phyloP scores from a whole-genome alignment of 2,797 vertebrate species.

The Mus spretus region DNA sequence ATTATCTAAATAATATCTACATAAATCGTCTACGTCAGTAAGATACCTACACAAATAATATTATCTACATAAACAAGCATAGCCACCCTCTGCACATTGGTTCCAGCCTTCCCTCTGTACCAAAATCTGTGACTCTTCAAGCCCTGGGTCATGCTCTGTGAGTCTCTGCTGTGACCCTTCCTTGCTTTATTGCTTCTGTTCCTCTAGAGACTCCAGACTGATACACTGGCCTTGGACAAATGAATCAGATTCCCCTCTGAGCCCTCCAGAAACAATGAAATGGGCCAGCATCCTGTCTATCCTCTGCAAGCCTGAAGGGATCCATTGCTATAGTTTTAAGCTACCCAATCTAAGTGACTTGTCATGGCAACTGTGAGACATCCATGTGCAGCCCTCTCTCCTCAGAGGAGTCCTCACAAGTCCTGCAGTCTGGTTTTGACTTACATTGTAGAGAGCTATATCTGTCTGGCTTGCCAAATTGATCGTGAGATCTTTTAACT shows the following conservation, averaged over 20 bases:
- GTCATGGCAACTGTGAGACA: background rate
- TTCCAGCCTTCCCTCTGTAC: no score
- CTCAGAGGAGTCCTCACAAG: background rate
- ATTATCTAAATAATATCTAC: background rate
- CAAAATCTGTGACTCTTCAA: background rate
- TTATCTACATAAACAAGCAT: background rate
- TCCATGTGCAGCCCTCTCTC: fast-evolving
- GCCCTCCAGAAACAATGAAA: background rate
- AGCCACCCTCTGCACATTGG: background rate
- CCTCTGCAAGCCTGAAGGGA: background rate
- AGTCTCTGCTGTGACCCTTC: background rate
- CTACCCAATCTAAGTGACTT: fast-evolving
- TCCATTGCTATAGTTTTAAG: background rate
- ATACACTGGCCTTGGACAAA: background rate
- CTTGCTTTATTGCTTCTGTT: background rate
- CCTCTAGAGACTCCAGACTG: background rate
- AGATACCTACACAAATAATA: background rate
- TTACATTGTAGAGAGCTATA: background rate
- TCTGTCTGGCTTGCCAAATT: background rate
- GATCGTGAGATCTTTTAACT: background rate
- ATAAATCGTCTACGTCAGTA: background rate
- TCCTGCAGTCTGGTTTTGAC: background rate
- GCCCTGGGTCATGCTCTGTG: no score
- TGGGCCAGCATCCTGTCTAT: background rate
- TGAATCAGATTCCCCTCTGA: background rate